Evolutionary conservation across 2,797 vertebrate genomes (phyloP), one percentile per base, ranked within the genome.

Genomic region (Synanceia verrucosa): DNA sequence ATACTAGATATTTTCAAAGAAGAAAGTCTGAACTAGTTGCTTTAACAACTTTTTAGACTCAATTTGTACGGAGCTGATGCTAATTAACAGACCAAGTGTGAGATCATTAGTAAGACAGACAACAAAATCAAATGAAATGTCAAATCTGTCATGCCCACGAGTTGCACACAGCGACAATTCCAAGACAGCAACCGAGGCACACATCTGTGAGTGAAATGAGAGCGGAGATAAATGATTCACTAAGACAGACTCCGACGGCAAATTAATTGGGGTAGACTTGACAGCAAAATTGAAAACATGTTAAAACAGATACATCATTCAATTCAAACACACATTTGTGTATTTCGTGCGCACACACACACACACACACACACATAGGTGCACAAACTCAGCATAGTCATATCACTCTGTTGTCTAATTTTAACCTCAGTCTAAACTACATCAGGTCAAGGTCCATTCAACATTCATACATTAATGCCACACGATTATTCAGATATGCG

Each of bases 401-500:
- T 9, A 3, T 48, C 0, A 6, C 53, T 71, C 61, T 47, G 51
- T 26, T 62, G 63, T 79, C 65, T 44, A 37, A 67, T 78, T 80
- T 82, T 75, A 72, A 79, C 78, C 77, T 76, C 67, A 70, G 41
- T 83, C 68, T 60, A 61, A 82, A 87, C 82, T 80, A 79, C 82
- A 82, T 82, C 44, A 48, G 87, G 86, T 90, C 88, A 90, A 90
- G 88, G 88, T 90, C 88, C 77, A 74, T 74, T 74, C 82, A 77
- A 78, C 65, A 80, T 71, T 86, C 87, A 82, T 82, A 84, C 82
- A 86, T 89, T 88, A 89, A 90, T 86, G 83, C 80, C 80, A 86
- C 75, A 33, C 61, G 79, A 90, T 92, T 93, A 92, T 92, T 92
- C 89, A 89, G 86, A 91, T 86, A 85, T 84, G 90, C 56, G 53